Evolutionary conservation across 2,113 vertebrate species (phyloP).

Genomic region (Corythaeola cristata): DNA sequence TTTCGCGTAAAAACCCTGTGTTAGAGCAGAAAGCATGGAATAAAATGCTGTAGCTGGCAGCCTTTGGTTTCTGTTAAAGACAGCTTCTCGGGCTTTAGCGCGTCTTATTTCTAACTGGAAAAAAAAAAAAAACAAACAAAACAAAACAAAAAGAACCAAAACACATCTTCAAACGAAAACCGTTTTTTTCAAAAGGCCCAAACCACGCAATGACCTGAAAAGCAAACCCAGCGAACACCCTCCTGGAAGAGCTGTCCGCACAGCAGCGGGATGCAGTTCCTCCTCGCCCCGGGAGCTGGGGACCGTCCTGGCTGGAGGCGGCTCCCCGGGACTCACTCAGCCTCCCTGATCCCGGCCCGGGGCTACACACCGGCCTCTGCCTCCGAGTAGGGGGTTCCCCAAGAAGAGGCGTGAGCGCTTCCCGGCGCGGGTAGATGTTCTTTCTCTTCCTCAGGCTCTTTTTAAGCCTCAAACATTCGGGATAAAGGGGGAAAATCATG

Average conservation of each 20-base stretch:
- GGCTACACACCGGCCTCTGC: neutral
- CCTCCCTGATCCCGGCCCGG: no score
- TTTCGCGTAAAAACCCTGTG: accelerated
- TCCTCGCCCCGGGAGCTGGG: neutral
- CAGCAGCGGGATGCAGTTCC: no score
- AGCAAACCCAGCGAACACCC: accelerated
- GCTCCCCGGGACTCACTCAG: no score
- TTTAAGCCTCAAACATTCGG: neutral
- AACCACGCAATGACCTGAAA: accelerated
- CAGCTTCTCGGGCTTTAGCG: neutral
- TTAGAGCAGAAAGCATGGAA: neutral
- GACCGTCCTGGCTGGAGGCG: neutral
- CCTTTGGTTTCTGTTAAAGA: neutral
- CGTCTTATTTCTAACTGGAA: neutral
- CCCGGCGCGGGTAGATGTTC: neutral
- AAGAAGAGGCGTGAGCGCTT: neutral
- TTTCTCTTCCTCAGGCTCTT: neutral
- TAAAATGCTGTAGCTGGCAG: no score
- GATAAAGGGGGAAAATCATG: neutral
- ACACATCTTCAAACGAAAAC: neutral
- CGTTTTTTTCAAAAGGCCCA: accelerated
- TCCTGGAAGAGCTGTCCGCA: neutral
- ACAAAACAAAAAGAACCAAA: no score
- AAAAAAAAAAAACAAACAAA: neutral
- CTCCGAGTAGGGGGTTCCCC: neutral